phyloP scores from a whole-genome alignment of 2,797 vertebrate genomes.

The Xiphophorus birchmanni region DNA sequence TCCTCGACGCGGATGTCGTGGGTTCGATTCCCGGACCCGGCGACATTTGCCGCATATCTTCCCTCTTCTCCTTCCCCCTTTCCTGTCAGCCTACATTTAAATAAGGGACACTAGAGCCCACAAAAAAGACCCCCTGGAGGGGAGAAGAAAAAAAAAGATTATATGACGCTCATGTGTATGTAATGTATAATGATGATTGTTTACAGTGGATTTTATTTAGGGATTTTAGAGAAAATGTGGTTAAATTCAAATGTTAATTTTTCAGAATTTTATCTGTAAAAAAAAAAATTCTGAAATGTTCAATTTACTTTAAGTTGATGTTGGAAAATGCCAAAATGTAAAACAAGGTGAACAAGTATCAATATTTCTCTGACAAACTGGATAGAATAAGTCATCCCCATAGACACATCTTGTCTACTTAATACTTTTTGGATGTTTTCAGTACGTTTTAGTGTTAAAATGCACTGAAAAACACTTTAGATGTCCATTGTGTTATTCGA shows the following conservation, averaged over 20 bases:
- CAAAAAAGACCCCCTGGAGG: too few relatives aligned
- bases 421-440: slow-evolving; percentile 1
- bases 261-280: background rate
- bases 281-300: background rate
- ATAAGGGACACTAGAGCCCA: too few relatives aligned
- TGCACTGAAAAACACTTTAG: background rate
- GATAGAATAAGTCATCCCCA: slow-evolving; percentile 14
- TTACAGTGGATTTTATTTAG: background rate
- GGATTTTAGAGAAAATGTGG: background rate
- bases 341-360: background rate
- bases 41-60: too few relatives aligned
- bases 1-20: too few relatives aligned
- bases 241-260: background rate
- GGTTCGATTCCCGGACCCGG: too few relatives aligned
- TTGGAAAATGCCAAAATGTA: background rate
- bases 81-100: too few relatives aligned
- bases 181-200: background rate
- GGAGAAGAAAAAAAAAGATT: background rate
- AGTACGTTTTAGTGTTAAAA: slow-evolving; percentile 18
- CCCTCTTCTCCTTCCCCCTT: too few relatives aligned
- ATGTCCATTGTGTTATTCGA: background rate
- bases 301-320: background rate
- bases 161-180: background rate
- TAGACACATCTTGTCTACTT: slow-evolving; percentile 3
- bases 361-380: background rate